Base-by-base conservation (phyloP, 2,113 vertebrate genomes). In the cattle (Bos taurus) region DNA sequence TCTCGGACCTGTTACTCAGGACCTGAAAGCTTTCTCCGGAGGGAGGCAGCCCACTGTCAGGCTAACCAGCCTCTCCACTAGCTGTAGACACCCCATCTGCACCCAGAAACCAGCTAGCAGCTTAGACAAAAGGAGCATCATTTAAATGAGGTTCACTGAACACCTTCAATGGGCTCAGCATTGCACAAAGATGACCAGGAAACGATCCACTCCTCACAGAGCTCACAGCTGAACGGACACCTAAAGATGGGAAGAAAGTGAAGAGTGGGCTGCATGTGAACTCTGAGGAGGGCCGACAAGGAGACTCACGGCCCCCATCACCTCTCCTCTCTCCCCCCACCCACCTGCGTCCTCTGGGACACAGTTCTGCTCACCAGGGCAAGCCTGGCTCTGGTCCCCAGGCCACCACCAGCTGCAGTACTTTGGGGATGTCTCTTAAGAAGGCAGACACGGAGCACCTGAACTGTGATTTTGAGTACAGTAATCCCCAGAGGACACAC, bases 41-140 rank as follows among this genome's bases (percentile, higher is more conserved):
- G 25, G 21, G 6, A 52, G 15, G 12, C 71, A 64, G 81, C 14
- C 57, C 11, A 0, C 40, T 7, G 6, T 12, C 52, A 25, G 3
- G 12, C 71, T 50, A 48, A 43, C 71, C 64, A 81, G 30, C 30
- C 33, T 87, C 40, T 71, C 67, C 71, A 25, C 30, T 74, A 82
- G 25, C 0, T 77, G 30, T 13, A 13, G 0, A 7, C 17, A 59
- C 3, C 12, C 43, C 26, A 17, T 8, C 56, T 85, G 71, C n/a
- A 88, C 43, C 33, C 50, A 15, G 36, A 77, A 89, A 19, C 21
- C 46, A 64, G 48, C 48, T 64, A 78, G 23, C 56, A 64, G n/a
- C 64, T 56, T 56, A 60, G 28, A 88, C 23, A 40, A 74, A 62
- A 78, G 40, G 2, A 85, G 54, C 43, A 52, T 23, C 78, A 62